phyloP scores from a whole-genome alignment of 2,888 invertebrate genomes.

The Lithosia quadra region DNA sequence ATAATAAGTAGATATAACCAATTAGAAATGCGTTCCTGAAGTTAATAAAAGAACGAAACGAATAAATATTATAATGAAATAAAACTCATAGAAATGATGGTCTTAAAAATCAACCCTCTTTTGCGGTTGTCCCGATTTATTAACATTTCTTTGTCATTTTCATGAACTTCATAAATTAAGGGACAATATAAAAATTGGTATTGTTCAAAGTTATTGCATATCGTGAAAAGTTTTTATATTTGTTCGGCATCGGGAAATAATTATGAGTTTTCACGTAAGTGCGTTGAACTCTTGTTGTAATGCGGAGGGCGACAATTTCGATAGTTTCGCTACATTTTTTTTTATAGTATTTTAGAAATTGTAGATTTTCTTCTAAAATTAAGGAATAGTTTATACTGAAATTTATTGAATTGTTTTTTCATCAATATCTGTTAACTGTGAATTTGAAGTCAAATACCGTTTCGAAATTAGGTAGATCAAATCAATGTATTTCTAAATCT shows the following conservation, averaged over 20 bases:
- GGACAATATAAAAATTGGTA: slow-evolving; percentile 12
- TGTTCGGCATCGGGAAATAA: slow-evolving; percentile 49
- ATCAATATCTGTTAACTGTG: neutral
- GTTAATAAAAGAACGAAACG: neutral
- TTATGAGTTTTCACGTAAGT: slow-evolving; percentile 54
- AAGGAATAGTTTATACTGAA: neutral
- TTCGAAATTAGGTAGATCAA: neutral
- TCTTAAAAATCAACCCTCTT: slow-evolving; percentile 36
- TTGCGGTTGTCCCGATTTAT: slow-evolving; percentile 19
- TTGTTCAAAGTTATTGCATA: slow-evolving; percentile 17
- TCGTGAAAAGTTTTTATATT: slow-evolving; percentile 28
- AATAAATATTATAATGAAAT: neutral
- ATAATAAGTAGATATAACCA: neutral
- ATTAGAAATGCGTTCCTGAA: neutral
- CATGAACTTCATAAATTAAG: slow-evolving; percentile 22
- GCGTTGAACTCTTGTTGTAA: slow-evolving; percentile 69
- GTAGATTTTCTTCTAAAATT: neutral
- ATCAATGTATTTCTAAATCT: too few species aligned
- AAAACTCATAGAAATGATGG: neutral
- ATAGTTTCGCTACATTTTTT: slow-evolving; percentile 19
- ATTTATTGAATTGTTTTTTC: neutral
- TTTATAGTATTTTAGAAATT: neutral
- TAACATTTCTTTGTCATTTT: slow-evolving; percentile 24
- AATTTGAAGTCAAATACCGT: neutral
- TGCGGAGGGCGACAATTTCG: slow-evolving; percentile 38